These are phyloP conservation scores for Excalfactoria chinensis DNA, from an alignment of 2,113 vertebrate species.

Conservation along the genomic window DNA sequence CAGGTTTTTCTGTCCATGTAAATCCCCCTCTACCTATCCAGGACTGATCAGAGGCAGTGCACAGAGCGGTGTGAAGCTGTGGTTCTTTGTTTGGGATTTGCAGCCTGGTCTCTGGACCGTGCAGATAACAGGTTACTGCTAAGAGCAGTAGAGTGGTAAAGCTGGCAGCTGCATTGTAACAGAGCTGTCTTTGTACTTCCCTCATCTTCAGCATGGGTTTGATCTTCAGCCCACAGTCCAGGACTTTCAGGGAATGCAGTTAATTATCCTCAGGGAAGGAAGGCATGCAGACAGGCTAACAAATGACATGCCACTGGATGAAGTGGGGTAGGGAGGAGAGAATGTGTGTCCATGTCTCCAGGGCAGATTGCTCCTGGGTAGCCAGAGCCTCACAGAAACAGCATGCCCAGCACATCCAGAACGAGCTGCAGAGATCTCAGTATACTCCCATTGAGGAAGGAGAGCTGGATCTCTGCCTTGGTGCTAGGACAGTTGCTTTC, in stretches of 20 bases:
- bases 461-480: neutral
- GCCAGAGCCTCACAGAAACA: rapidly evolving
- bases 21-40: neutral
- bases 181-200: neutral
- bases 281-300: neutral
- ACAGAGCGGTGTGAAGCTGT: neutral
- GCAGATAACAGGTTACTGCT: neutral
- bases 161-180: neutral
- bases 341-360: neutral
- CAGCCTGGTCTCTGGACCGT: rapidly evolving
- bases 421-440: neutral
- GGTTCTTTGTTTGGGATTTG: neutral
- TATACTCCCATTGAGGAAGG: rapidly evolving
- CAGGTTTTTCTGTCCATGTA: neutral
- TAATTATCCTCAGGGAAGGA: neutral
- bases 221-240: neutral
- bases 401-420: neutral
- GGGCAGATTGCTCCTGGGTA: neutral
- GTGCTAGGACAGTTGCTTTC: neutral
- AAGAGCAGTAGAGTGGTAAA: neutral
- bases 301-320: neutral
- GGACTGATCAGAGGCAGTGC: neutral
- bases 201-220: neutral
- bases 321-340: neutral
- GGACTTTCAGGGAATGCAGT: neutral